Base-by-base conservation (phyloP, 1,140 invertebrate genomes). In the Alviniconcha marisindica region DNA sequence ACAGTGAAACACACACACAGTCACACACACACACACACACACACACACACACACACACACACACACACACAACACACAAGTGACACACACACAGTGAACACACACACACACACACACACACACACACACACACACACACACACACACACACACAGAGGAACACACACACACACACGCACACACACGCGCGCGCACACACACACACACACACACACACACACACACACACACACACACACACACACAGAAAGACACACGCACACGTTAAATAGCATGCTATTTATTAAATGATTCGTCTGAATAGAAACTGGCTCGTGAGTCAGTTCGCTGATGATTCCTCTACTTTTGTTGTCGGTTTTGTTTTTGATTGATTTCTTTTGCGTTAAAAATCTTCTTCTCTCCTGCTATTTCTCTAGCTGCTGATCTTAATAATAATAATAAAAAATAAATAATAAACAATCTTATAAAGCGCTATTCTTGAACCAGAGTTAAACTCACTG, bases 51-150 rank as follows among this genome's bases (percentile, higher is more conserved):
- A 21, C 54, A 56, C 54, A 21, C 54, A 56, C 54, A 21, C 54
- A 56, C 54, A 56, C 54, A 56, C 54, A 10, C 54, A 56, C 54
- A 10, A n/a, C n/a, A n/a, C n/a, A n/a, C n/a, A n/a, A 60, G 15
- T 24, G 15, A 60, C 56, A 60, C 56, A 60, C 56, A 60, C 56
- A 60, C 56, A 60, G 15, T 24, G 15, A 60, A 12, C 38, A 10
- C 44, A 44, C 76, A 77, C 76, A 51, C 76, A 77, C 76, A 51
- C 76, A 77, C 76, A 77, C 76, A 77, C 76, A 77, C 76, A 51
- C 76, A 77, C 76, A 51, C 44, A 51, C 76, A 51, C 76, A 77
- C 76, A 54, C 76, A 77, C 76, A 51, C 76, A 54, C 76, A 18
- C 44, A 44, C 76, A 54, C 74, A 48, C 4, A 24, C 31, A 33